Evolutionary conservation across 2,113 vertebrate species (phyloP), one percentile per base, ranked within the genome.

Genomic region (Perognathus longimembris): DNA sequence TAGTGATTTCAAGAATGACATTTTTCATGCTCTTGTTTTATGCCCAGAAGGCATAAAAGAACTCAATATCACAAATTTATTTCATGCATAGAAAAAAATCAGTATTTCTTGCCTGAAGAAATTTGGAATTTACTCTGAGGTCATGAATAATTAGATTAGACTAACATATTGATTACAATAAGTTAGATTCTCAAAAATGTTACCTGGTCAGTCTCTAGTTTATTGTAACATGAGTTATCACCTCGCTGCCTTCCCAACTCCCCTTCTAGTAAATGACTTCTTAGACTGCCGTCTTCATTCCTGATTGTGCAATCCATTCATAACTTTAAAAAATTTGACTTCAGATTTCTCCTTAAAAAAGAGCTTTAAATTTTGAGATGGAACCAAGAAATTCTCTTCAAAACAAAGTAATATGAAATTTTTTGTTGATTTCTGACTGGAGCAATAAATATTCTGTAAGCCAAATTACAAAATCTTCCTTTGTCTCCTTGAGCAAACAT

Each of bases 1-100:
- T 80, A 94, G 85, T 90, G 73, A 95, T 84, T 93, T 4, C 42
- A 86, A 80, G 24, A 93, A 92, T 74, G 95, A 91, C 76, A 88
- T 87, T 92, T 88, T 89, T 83, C 78, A 57, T 63, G 57, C 88
- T 92, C 67, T 94, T 91, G 28, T 90, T 90, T 91, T 90, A 12
- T 94, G 57, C 67, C 76, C 20, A 77, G 34, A 92, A 94, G 88
- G 71, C 61, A 93, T 36, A 22, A 71, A 85, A 89, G 77, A 95
- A 90, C 11, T 76, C 90, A 59, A 67, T 88, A 95, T 92, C 86
- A 84, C 76, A 86, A 90, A 93, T 88, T 6, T 86, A 94, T 80
- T 80, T 86, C 75, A 76, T 85, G 30, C 15, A 45, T 59, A 85
- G 12, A 6, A 24, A 17, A 69, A 87, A 87, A 82, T 70, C 74